These are phyloP conservation scores for Tribolium madens DNA, from an alignment of 1,140 invertebrate genomes.

Conservation along the genomic window DNA sequence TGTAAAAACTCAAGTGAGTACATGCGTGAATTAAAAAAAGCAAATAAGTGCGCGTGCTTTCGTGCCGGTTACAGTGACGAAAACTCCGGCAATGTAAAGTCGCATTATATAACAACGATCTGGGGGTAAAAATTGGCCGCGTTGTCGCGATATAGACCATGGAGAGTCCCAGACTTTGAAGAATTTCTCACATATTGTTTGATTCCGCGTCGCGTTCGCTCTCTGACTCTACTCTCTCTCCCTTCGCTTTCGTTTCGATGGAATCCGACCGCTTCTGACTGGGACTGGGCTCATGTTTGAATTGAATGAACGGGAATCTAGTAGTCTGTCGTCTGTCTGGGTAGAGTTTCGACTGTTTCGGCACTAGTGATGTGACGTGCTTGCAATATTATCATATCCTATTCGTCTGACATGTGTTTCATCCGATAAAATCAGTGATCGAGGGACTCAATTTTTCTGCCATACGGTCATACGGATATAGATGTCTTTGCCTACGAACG, in stretches of 20 bases:
- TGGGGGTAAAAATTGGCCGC: background rate
- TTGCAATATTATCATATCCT: constrained; percentile 6
- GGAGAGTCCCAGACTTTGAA: background rate
- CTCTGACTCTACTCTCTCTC: constrained; percentile 44
- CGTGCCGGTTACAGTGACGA: constrained; percentile 4
- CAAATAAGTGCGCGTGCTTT: constrained; percentile 32
- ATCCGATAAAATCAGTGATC: background rate
- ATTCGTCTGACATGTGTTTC: constrained; percentile 10
- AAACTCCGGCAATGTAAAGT: constrained; percentile 4
- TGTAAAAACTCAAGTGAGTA: constrained; percentile 4
- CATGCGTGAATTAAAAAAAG: constrained; percentile 31
- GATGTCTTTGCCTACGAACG: constrained; percentile 22
- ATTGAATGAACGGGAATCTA: constrained; percentile 36
- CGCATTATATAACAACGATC: constrained; percentile 30
- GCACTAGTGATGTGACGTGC: constrained; percentile 45
- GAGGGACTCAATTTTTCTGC: background rate
- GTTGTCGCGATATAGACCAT: background rate
- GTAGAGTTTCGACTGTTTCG: constrained; percentile 44
- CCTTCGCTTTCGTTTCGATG: constrained; percentile 54
- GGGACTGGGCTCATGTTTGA: constrained; percentile 32
- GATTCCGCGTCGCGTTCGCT: constrained; percentile 40
- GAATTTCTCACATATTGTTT: constrained; percentile 35
- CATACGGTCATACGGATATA: constrained; percentile 20
- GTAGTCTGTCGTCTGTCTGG: constrained; percentile 52
- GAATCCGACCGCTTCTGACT: constrained; percentile 48